phyloP scores from a whole-genome alignment of 1,140 invertebrate species.

The Diprion similis region DNA sequence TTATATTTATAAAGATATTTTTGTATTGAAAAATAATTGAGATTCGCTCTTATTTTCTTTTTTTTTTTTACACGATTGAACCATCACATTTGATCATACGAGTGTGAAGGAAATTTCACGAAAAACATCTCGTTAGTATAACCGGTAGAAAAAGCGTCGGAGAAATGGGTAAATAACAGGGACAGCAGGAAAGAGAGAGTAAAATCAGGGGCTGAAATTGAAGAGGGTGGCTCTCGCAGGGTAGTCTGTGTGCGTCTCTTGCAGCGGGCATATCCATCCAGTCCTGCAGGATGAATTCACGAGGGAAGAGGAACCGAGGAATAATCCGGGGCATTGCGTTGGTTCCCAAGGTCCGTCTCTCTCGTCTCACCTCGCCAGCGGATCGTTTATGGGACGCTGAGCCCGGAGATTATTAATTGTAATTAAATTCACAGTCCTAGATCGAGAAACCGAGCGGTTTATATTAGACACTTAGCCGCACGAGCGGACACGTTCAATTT shows the following conservation, averaged over 20 bases:
- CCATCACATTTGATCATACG: no score
- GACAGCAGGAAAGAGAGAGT: not conserved
- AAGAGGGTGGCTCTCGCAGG: not conserved
- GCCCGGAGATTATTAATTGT: conserved; percentile 51
- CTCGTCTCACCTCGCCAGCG: conserved; percentile 36
- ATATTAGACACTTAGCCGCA: no score
- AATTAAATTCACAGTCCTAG: conserved; percentile 51
- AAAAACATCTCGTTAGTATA: no score
- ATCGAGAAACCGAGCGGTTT: conserved; percentile 31
- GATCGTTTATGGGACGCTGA: conserved; percentile 44
- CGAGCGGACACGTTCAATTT: no score
- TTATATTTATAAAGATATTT: no score
- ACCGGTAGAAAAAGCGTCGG: no score
- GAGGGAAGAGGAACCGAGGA: conserved; percentile 36
- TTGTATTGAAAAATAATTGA: no score
- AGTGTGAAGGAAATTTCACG: no score
- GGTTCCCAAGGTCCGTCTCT: conserved; percentile 40
- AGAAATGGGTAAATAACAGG: no score
- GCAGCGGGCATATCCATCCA: not conserved
- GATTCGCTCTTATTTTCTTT: no score
- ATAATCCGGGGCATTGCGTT: conserved; percentile 45
- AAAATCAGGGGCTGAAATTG: not conserved
- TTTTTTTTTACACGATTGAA: no score
- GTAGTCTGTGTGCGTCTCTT: not conserved
- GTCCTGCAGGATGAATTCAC: not conserved